Percentiles rank a stretch among this genome's conserved stretches.
Evolutionary conservation across 2,888 invertebrate species (phyloP).

Genomic region (Yponomeuta plumbellus): DNA sequence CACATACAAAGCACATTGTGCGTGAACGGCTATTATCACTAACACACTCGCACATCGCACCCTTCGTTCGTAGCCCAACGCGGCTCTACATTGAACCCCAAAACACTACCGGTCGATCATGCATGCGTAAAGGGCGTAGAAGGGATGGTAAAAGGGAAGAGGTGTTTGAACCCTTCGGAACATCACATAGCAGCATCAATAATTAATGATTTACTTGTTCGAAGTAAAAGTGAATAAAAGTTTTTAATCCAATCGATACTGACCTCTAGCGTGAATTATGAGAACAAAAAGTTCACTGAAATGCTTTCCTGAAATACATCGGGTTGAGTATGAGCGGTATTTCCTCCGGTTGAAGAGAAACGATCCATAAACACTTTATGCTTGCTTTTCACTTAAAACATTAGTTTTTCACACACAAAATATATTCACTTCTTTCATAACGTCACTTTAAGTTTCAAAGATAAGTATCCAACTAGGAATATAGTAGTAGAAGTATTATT

Average conservation of each 20-base stretch:
- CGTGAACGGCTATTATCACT: neutral
- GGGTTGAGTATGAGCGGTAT: slow-evolving; percentile 51
- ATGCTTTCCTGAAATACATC: slow-evolving; percentile 70
- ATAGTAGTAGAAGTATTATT: slow-evolving; percentile 69
- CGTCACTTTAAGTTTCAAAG: slow-evolving; percentile 45
- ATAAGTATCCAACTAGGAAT: slow-evolving; percentile 63
- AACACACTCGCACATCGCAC: slow-evolving; percentile 12
- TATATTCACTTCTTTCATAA: slow-evolving; percentile 39
- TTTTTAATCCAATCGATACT: slow-evolving; percentile 43
- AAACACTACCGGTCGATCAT: slow-evolving; percentile 75
- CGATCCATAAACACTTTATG: slow-evolving; percentile 48
- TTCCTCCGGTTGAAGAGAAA: slow-evolving; percentile 69
- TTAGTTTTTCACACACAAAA: slow-evolving; percentile 36
- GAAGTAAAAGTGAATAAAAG: slow-evolving; percentile 17
- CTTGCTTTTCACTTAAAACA: slow-evolving; percentile 50
- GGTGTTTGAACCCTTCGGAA: slow-evolving; percentile 60
- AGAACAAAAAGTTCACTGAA: slow-evolving; percentile 72
- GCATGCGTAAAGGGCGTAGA: slow-evolving; percentile 74
- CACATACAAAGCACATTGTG: no score
- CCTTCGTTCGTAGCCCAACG: slow-evolving; percentile 16
- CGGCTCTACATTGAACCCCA: slow-evolving; percentile 57
- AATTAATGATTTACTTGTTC: slow-evolving; percentile 19
- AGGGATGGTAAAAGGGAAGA: slow-evolving; percentile 73
- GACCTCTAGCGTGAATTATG: slow-evolving; percentile 72
- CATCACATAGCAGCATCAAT: slow-evolving; percentile 26